Conservation (phyloP, 2,113 vertebrate species). For the Hippocampus comes region DNA sequence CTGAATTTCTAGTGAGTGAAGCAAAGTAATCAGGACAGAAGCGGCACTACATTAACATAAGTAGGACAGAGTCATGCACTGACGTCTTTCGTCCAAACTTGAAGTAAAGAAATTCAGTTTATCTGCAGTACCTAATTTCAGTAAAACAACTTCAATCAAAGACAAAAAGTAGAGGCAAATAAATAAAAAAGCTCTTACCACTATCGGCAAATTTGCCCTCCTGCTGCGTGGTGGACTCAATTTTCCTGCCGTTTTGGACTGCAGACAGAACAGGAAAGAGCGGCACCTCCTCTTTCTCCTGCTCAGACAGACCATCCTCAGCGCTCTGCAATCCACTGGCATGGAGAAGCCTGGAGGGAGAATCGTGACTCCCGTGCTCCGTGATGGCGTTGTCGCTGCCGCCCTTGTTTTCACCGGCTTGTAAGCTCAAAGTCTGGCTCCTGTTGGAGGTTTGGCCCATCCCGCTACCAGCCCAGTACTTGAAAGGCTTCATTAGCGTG, state of each 20-base stretch:
- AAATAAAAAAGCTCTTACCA: constrained; percentile 33
- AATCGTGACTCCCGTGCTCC: constrained; percentile 42
- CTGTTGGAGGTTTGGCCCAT: constrained; percentile 24
- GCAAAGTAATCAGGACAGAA: background rate
- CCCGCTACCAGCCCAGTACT: constrained; percentile 51
- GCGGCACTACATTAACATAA: too few relatives aligned
- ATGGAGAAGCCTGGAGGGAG: constrained; percentile 34
- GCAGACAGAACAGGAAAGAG: constrained; percentile 44
- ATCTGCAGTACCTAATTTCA: background rate
- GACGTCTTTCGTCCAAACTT: background rate
- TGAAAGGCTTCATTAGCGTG: constrained; percentile 70
- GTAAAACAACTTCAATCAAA: background rate
- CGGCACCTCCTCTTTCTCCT: constrained; percentile 65
- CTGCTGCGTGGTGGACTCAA: constrained; percentile 11
- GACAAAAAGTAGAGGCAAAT: background rate
- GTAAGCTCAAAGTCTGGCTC: constrained; percentile 38
- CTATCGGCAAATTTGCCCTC: constrained; percentile 15
- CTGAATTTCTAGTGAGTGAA: too few relatives aligned
- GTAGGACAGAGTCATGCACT: too few relatives aligned
- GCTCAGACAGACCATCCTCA: constrained; percentile 65
- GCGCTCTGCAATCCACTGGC: constrained; percentile 17
- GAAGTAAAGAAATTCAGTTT: background rate
- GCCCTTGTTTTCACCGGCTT: constrained; percentile 50
- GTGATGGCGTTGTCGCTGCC: constrained; percentile 62
- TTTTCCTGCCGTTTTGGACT: constrained; percentile 28